Percentiles rank a stretch among this genome's conserved stretches.
These are phyloP conservation scores for Neostethus bicornis DNA, from an alignment of 2,797 vertebrate species.

Conservation along the genomic window DNA sequence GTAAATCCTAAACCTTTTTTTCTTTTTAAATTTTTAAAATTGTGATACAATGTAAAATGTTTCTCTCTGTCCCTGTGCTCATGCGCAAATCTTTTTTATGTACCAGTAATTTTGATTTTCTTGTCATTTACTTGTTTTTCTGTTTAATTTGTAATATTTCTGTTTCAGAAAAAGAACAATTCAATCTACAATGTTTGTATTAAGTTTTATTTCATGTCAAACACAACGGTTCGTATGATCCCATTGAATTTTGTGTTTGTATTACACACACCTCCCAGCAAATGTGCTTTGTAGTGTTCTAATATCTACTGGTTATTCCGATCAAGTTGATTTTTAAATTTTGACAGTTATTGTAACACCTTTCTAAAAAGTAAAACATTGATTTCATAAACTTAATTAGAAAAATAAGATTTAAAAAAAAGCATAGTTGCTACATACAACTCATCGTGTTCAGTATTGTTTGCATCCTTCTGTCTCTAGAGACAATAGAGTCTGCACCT, in stretches of 20 bases:
- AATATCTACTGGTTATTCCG: neutral
- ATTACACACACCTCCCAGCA: neutral
- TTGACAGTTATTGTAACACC: neutral
- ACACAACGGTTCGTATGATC: too few species aligned
- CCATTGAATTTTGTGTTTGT: slow-evolving; percentile 1
- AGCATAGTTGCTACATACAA: neutral
- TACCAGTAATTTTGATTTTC: slow-evolving; percentile 9
- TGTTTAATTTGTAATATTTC: neutral
- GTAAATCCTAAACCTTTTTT: too few species aligned
- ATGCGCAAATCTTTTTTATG: slow-evolving; percentile 16
- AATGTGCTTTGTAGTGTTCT: neutral
- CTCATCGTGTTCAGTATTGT: neutral
- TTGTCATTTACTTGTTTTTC: neutral
- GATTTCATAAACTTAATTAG: neutral
- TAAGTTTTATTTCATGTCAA: neutral
- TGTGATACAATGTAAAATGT: slow-evolving; percentile 1
- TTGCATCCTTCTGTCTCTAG: too few species aligned
- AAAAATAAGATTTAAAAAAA: neutral
- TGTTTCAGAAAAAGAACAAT: slow-evolving; percentile 10
- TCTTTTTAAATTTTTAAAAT: too few species aligned
- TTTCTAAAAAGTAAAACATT: neutral
- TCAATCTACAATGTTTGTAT: neutral
- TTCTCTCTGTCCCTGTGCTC: slow-evolving; percentile 5
- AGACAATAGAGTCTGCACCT: too few species aligned
- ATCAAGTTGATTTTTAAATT: too few species aligned